A percentile compares a stretch with the other conserved stretches of the same genome.
Evolutionary conservation across 2,797 vertebrate species (phyloP).

Genomic region (Tarsius wallacei): DNA sequence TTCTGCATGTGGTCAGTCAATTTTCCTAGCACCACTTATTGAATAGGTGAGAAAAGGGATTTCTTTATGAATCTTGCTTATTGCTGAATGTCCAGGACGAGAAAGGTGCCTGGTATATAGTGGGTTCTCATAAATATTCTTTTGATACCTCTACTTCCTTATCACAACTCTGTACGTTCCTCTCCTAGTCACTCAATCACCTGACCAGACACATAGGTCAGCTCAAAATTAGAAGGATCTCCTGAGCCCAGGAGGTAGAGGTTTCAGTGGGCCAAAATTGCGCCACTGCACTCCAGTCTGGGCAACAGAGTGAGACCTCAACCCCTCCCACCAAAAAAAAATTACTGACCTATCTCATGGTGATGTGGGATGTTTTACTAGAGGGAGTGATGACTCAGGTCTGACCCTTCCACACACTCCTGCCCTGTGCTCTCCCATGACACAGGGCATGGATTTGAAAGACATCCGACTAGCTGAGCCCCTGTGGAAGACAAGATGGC

Average conservation of each 20-base stretch:
- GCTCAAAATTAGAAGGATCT: background rate
- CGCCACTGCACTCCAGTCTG: too few species aligned
- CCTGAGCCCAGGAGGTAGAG: too few species aligned
- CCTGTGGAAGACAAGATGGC: background rate
- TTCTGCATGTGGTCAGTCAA: too few species aligned
- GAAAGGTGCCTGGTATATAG: background rate
- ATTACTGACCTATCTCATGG: background rate
- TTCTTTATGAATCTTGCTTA: background rate
- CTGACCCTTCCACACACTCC: fast-evolving
- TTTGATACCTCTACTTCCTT: background rate
- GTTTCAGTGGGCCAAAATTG: too few species aligned
- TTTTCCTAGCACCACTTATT: too few species aligned
- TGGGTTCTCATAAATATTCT: background rate
- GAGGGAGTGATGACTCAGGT: background rate
- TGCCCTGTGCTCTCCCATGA: fast-evolving
- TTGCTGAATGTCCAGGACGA: background rate
- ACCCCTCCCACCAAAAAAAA: too few species aligned
- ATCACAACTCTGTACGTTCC: background rate
- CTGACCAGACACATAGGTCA: background rate
- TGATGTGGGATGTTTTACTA: background rate
- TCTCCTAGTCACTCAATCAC: background rate
- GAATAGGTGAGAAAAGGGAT: background rate
- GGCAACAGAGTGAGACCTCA: too few species aligned
- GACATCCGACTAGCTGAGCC: background rate
- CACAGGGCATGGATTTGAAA: background rate